These are phyloP conservation scores for Limnephilus rhombicus DNA, from an alignment of 2,888 invertebrate genomes.

Conservation along the genomic window DNA sequence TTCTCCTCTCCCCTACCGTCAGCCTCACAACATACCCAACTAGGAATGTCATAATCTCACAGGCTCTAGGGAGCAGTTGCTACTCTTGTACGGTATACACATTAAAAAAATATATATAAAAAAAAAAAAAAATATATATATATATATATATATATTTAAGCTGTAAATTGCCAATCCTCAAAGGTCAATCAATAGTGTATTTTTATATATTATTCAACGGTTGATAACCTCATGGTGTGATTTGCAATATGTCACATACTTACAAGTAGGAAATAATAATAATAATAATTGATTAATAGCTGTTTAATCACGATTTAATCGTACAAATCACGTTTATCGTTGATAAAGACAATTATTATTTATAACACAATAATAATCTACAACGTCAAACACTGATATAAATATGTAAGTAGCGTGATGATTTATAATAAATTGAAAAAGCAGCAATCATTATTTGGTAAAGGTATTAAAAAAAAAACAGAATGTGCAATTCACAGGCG, in stretches of 20 bases:
- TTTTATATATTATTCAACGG: not conserved
- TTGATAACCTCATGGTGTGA: not conserved
- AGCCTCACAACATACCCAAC: too few relatives aligned
- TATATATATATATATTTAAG: too few relatives aligned
- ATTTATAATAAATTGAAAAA: not conserved
- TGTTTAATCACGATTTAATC: not conserved
- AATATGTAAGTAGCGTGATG: not conserved
- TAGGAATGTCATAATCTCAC: too few relatives aligned
- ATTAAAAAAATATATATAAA: too few relatives aligned
- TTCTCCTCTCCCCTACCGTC: too few relatives aligned
- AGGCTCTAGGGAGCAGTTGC: too few relatives aligned
- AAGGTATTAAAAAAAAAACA: not conserved
- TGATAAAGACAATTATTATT: not conserved
- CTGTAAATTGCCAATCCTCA: not conserved
- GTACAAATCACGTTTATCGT: not conserved
- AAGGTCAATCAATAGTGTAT: not conserved
- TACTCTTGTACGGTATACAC: too few relatives aligned
- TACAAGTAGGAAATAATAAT: not conserved
- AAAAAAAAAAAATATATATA: too few relatives aligned
- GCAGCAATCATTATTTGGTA: not conserved
- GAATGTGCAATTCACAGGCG: too few relatives aligned
- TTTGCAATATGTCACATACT: not conserved
- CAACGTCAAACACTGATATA: too few relatives aligned
- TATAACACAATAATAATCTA: not conserved
- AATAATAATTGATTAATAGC: not conserved